Percentiles rank a stretch among this genome's conserved stretches.
Conservation (phyloP, 2,113 vertebrate species). For the Argyrosomus japonicus region DNA sequence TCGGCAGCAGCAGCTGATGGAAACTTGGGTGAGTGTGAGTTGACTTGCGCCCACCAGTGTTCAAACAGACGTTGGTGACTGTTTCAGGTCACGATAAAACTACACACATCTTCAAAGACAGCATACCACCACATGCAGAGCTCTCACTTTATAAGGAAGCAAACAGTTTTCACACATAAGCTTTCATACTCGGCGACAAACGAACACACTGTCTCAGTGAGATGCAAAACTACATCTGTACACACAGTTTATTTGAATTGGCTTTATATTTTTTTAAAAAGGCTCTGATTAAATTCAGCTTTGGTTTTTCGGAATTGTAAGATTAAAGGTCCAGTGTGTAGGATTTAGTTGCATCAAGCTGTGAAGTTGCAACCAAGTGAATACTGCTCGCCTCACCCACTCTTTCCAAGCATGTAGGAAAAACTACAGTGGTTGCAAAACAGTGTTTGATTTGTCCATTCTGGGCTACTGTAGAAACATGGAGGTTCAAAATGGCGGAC, state of each 20-base stretch:
- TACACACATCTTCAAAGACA: background rate
- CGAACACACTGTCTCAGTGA: background rate
- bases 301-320: constrained; percentile 8
- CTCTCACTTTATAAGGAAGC: background rate
- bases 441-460: too few species aligned
- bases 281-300: background rate
- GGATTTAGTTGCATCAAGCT: too few species aligned
- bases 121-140: background rate
- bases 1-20: constrained; percentile 71
- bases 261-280: background rate
- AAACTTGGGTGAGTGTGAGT: constrained; percentile 59
- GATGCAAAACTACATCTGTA: constrained; percentile 1
- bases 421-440: too few species aligned
- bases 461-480: too few species aligned
- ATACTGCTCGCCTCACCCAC: too few species aligned
- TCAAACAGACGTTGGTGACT: constrained; percentile 28
- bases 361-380: too few species aligned
- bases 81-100: constrained; percentile 18
- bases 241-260: background rate
- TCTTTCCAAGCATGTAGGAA: too few species aligned
- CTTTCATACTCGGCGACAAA: background rate
- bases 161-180: background rate
- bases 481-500: too few species aligned
- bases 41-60: constrained; percentile 22
- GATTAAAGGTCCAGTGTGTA: too few species aligned